phyloP scores from a whole-genome alignment of 2,797 vertebrate genomes.

The Poecilia wingei region DNA sequence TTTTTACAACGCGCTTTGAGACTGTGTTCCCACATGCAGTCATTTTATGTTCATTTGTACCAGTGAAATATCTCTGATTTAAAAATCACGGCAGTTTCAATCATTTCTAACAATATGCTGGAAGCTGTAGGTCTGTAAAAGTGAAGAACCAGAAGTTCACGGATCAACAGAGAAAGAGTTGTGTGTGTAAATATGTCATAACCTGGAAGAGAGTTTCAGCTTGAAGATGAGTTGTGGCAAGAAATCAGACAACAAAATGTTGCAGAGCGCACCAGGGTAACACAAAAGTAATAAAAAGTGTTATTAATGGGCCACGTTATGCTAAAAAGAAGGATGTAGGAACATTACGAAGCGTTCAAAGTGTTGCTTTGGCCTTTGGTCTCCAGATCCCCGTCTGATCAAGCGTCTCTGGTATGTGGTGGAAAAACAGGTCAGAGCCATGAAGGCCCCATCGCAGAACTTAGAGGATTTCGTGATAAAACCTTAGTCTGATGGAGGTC shows the following conservation, averaged over 20 bases:
- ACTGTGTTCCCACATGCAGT: neutral
- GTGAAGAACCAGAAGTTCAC: neutral
- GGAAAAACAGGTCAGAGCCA: slow-evolving; percentile 16
- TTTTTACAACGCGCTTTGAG: neutral
- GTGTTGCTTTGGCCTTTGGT: neutral
- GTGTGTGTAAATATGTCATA: neutral
- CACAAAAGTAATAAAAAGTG: neutral
- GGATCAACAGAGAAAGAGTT: neutral
- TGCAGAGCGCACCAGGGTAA: neutral
- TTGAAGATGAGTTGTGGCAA: neutral
- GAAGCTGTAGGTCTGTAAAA: neutral
- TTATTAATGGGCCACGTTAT: neutral
- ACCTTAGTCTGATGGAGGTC: neutral
- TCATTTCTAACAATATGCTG: neutral
- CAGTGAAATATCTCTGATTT: neutral
- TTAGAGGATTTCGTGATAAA: neutral
- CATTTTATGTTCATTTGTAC: neutral
- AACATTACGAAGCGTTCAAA: neutral
- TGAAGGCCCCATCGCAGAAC: neutral
- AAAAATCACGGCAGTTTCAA: neutral
- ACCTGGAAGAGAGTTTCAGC: neutral
- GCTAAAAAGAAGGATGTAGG: neutral
- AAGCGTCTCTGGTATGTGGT: slow-evolving; percentile 6
- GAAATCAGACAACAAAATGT: neutral
- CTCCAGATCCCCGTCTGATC: neutral